Conservation (phyloP, 2,113 vertebrate species). For the Laterallus jamaicensis region DNA sequence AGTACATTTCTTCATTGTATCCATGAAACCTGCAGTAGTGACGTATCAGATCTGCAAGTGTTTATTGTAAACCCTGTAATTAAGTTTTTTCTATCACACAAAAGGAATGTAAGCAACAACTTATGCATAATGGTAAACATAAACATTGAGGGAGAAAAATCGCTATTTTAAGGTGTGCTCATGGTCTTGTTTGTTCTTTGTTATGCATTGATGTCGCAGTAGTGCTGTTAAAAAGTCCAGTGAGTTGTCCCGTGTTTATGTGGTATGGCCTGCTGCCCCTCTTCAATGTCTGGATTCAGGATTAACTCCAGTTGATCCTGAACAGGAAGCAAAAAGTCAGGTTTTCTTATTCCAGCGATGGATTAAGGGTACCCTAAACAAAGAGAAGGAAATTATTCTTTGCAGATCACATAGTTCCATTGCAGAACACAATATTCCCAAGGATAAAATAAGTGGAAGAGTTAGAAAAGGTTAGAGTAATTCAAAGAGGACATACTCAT, state of each 20-base stretch:
- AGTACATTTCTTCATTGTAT: too few species aligned
- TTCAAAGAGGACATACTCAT: rapidly evolving
- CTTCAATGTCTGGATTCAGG: neutral
- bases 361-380: neutral
- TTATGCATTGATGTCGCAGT: neutral
- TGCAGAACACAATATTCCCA: neutral
- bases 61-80: too few species aligned
- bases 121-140: neutral
- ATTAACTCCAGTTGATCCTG: too few species aligned
- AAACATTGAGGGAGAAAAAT: neutral
- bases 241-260: neutral
- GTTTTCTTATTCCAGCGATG: neutral
- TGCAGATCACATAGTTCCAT: neutral
- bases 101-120: neutral
- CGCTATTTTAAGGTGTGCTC: neutral
- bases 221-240: neutral
- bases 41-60: too few species aligned
- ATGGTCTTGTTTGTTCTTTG: neutral
- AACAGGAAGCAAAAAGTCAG: neutral
- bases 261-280: neutral
- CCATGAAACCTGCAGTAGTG: too few species aligned
- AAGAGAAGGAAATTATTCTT: neutral
- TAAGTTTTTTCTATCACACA: too few species aligned
- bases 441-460: neutral
- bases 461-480: neutral